A percentile compares a stretch with the other conserved stretches of the same genome.
Evolutionary conservation across 2,888 invertebrate species (phyloP).

Genomic region (Drosophila neotestacea): DNA sequence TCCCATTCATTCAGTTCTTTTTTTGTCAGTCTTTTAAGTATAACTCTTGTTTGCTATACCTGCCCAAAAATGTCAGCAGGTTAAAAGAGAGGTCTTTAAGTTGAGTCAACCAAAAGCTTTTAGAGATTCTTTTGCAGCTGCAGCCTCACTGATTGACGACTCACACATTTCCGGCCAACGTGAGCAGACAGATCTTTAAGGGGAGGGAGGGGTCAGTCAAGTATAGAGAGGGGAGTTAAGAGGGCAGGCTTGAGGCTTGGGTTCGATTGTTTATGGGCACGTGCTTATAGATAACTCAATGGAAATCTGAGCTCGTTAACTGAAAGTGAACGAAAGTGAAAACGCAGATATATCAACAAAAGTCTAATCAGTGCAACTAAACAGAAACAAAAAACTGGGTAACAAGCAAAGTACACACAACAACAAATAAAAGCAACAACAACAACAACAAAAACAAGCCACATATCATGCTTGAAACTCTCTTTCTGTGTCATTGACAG

Average conservation of each 20-base stretch:
- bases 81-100: neutral
- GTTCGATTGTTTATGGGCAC: slow-evolving; percentile 45
- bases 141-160: slow-evolving; percentile 28
- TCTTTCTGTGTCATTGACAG: slow-evolving; percentile 80
- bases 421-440: slow-evolving; percentile 40
- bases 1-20: too few species aligned
- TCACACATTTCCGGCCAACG: slow-evolving; percentile 47
- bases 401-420: slow-evolving; percentile 64
- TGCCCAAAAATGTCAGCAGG: neutral
- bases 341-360: slow-evolving; percentile 63
- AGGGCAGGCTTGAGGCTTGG: neutral
- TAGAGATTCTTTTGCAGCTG: slow-evolving; percentile 44
- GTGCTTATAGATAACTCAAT: slow-evolving; percentile 57
- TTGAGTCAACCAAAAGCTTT: slow-evolving; percentile 26
- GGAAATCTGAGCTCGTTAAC: slow-evolving; percentile 63
- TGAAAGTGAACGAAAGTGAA: slow-evolving; percentile 65
- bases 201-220: too few species aligned
- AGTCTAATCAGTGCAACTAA: slow-evolving; percentile 69
- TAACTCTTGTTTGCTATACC: too few species aligned
- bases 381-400: slow-evolving; percentile 42
- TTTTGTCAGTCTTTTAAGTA: too few species aligned
- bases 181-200: slow-evolving; percentile 23
- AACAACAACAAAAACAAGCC: slow-evolving; percentile 52
- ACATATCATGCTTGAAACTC: slow-evolving; percentile 75
- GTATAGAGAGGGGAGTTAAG: neutral